Evolutionary conservation across 2,888 invertebrate genomes (phyloP), one percentile per base, ranked within the genome.

Genomic region (Drosophila prolongata): DNA sequence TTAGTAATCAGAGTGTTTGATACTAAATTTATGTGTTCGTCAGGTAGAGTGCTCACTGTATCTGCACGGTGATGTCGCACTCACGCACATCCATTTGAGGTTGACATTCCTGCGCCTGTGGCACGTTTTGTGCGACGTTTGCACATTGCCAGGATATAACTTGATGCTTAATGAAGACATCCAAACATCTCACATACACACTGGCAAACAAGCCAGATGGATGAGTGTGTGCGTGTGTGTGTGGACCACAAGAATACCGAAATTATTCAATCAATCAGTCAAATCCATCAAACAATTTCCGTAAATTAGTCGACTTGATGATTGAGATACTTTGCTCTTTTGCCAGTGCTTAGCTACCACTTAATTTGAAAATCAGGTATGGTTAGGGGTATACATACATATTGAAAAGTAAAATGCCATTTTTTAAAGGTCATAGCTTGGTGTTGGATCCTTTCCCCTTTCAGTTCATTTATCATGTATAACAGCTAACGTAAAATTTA

Each of bases 91-190:
- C 53, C 68, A 66, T 69, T 65, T 61, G 35, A 66, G 46, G 19
- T 49, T 50, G 67, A 44, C 69, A 68, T 50, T 54, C 66, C 65
- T 66, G 61, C 38, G 61, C 72, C 72, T 61, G 71, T 56, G 73
- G 76, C 56, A 70, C 58, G 75, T 85, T 82, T 75, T 72, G 75
- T 68, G 76, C 86, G 76, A 77, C 85, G 83, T 84, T 83, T 83
- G 83, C 87, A 79, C 83, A 83, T 87, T 87, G 82, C 76, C 79
- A 85, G 87, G 85, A 85, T 87, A 82, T 82, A 81, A 77, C 79
- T 79, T 87, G 79, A 85, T 83, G 85, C 84, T 84, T 87, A 83
- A 83, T 87, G 83, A 81, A 85, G 82, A 87, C 83, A 85, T 80
- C 83, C 80, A 53, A 73, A 58, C 85, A 53, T 62, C 65, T 68